Percentiles rank a stretch among this genome's conserved stretches.
phyloP scores from a whole-genome alignment of 2,797 vertebrate genomes.

The Ataeniobius toweri region DNA sequence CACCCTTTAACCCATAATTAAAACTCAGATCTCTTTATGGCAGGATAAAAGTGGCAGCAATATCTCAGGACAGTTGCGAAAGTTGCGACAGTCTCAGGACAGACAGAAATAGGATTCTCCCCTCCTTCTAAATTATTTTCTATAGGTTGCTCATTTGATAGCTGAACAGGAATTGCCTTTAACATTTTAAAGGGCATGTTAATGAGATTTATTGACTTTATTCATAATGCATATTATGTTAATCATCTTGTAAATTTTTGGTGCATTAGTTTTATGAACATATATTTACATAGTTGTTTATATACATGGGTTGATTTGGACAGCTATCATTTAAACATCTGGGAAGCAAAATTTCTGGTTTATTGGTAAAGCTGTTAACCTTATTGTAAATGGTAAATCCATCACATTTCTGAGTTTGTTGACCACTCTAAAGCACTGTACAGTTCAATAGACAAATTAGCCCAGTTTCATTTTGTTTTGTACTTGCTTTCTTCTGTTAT shows the following conservation, averaged over 20 bases:
- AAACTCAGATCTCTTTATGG: constrained; percentile 5
- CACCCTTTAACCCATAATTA: constrained; percentile 4
- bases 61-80: constrained; percentile 1
- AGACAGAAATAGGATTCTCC: constrained; percentile 1
- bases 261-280: background rate
- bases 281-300: background rate
- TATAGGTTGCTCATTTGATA: background rate
- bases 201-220: background rate
- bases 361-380: background rate
- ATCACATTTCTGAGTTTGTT: too few relatives aligned
- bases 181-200: constrained; percentile 13
- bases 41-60: constrained; percentile 3
- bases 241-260: background rate
- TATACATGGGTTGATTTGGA: background rate
- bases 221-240: background rate
- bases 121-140: background rate
- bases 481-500: too few relatives aligned
- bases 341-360: background rate
- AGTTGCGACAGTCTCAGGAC: too few relatives aligned
- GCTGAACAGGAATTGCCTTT: constrained; percentile 6
- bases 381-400: too few relatives aligned
- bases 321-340: background rate
- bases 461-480: too few relatives aligned
- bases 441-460: too few relatives aligned
- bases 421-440: too few relatives aligned